Evolutionary conservation across 2,113 vertebrate species (phyloP).

Genomic region (Gila orcuttii): DNA sequence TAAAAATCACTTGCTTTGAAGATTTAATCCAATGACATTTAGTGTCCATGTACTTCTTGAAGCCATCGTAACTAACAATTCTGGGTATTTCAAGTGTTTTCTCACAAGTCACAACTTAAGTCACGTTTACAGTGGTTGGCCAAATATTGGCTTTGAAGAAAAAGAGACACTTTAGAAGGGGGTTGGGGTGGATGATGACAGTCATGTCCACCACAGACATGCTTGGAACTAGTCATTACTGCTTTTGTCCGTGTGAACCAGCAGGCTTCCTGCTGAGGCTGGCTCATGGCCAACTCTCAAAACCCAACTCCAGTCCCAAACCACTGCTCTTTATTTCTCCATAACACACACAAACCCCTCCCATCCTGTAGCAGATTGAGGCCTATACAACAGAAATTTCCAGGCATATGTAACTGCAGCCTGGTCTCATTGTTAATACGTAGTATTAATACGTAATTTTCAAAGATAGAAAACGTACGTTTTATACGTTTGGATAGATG

Average conservation of each 20-base stretch:
- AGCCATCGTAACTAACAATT: background rate
- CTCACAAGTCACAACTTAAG: background rate
- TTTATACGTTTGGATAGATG: no score
- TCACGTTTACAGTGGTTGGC: background rate
- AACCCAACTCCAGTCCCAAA: slow-evolving; percentile 61
- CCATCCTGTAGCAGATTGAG: slow-evolving; percentile 73
- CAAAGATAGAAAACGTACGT: no score
- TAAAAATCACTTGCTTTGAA: background rate
- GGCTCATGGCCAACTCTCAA: slow-evolving; percentile 74
- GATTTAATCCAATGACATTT: background rate
- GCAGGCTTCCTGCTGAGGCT: slow-evolving; percentile 76
- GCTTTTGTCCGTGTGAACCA: slow-evolving; percentile 75
- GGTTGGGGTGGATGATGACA: slow-evolving; percentile 37
- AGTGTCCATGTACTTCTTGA: background rate
- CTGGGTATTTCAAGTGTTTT: background rate
- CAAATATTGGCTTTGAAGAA: background rate
- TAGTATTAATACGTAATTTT: no score
- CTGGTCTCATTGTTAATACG: no score
- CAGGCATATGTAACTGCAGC: slow-evolving; percentile 67
- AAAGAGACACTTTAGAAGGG: slow-evolving; percentile 23
- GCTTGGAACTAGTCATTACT: slow-evolving; percentile 57
- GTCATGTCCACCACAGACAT: slow-evolving; percentile 47
- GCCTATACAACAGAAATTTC: slow-evolving; percentile 76
- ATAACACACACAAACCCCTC: slow-evolving; percentile 61
- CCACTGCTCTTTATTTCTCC: slow-evolving; percentile 43